Percentiles rank a stretch among this genome's conserved stretches.
phyloP scores from a whole-genome alignment of 2,797 vertebrate species.

The Champsocephalus gunnari region DNA sequence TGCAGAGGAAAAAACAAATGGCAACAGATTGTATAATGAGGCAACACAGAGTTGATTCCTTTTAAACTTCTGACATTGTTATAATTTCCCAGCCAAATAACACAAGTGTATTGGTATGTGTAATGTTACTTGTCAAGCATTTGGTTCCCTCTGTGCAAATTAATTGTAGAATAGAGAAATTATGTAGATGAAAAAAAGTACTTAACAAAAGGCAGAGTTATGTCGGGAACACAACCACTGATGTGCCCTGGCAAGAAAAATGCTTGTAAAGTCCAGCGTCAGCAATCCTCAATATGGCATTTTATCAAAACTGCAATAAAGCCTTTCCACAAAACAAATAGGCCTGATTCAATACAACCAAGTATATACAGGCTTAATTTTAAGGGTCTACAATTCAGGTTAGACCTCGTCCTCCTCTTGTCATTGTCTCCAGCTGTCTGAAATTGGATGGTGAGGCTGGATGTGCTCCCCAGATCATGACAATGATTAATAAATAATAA shows the following conservation, averaged over 20 bases:
- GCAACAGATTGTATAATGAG: slow-evolving; percentile 40
- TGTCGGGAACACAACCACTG: slow-evolving; percentile 34
- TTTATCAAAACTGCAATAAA: slow-evolving; percentile 58
- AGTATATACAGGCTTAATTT: slow-evolving; percentile 22
- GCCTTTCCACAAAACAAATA: slow-evolving; percentile 42
- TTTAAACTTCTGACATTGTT: slow-evolving; percentile 49
- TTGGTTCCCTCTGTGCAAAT: slow-evolving; percentile 34
- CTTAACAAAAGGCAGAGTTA: slow-evolving; percentile 68
- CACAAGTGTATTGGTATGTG: slow-evolving; percentile 42
- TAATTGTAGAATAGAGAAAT: slow-evolving; percentile 46
- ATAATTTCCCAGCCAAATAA: slow-evolving; percentile 48
- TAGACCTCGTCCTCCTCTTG: slow-evolving; percentile 44
- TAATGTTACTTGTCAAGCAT: slow-evolving; percentile 58
- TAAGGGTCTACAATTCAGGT: slow-evolving; percentile 23
- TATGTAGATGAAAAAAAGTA: slow-evolving; percentile 42
- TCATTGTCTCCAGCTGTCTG: slow-evolving; percentile 54
- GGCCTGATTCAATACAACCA: slow-evolving; percentile 29
- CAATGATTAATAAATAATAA: slow-evolving; percentile 73
- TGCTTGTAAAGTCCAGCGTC: slow-evolving; percentile 46
- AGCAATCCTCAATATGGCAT: slow-evolving; percentile 43
- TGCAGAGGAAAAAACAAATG: background rate
- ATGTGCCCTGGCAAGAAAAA: slow-evolving; percentile 41
- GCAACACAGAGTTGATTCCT: slow-evolving; percentile 53
- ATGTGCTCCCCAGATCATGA: slow-evolving; percentile 72
- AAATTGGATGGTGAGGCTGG: slow-evolving; percentile 35